Conservation (phyloP, 2,888 invertebrate genomes). For the Drosophila flavopinicola region DNA sequence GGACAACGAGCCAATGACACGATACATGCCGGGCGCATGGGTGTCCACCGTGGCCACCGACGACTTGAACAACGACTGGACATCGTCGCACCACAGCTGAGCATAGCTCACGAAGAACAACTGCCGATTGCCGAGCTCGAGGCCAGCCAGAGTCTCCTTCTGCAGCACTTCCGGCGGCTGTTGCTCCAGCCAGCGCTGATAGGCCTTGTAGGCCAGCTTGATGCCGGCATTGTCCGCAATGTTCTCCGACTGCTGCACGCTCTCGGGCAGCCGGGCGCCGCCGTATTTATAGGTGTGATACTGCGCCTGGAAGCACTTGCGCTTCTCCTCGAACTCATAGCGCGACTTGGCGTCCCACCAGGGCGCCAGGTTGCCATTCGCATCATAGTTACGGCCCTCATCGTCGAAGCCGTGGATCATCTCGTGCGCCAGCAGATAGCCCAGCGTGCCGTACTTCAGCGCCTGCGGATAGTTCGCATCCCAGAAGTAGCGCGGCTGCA, state of each 20-base stretch:
- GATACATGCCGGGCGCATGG: slow-evolving; percentile 74
- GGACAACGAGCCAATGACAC: slow-evolving; percentile 79
- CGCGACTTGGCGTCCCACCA: slow-evolving; percentile 80
- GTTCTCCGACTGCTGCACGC: slow-evolving; percentile 75
- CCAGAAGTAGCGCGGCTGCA: slow-evolving; percentile 80
- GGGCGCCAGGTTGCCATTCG: slow-evolving; percentile 57
- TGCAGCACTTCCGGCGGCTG: slow-evolving; percentile 45
- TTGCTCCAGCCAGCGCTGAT: slow-evolving; percentile 70
- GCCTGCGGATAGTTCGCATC: slow-evolving; percentile 76
- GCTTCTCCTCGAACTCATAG: slow-evolving; percentile 72
- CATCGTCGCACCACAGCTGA: slow-evolving; percentile 80
- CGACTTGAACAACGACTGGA: slow-evolving; percentile 56
- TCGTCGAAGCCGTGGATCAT: slow-evolving; percentile 82
- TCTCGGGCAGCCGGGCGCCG: slow-evolving; percentile 58
- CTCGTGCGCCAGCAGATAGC: slow-evolving; percentile 81
- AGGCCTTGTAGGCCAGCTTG: slow-evolving; percentile 80
- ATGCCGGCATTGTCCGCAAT: slow-evolving; percentile 82
- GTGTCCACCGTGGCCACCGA: slow-evolving; percentile 45
- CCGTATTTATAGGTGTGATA: slow-evolving; percentile 76
- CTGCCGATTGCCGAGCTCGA: slow-evolving; percentile 69
- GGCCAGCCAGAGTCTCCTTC: slow-evolving; percentile 64
- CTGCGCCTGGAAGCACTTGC: slow-evolving; percentile 80
- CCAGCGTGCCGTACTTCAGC: slow-evolving; percentile 77
- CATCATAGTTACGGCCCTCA: slow-evolving; percentile 73
- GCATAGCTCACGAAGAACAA: slow-evolving; percentile 81